Conservation (phyloP, 2,888 invertebrate species). For the Dasypolia templi region DNA sequence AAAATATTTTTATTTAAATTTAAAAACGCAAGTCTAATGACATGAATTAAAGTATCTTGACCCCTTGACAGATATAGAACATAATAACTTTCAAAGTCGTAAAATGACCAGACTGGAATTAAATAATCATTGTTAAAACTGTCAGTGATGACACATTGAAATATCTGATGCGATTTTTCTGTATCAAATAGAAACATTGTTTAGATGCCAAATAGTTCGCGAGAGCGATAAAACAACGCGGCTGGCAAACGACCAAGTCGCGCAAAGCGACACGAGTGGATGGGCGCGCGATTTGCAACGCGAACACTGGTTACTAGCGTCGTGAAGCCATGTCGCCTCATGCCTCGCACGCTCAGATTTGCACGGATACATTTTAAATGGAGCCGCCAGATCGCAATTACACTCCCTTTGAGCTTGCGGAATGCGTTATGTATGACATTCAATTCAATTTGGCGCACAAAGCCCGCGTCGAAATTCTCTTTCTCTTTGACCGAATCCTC, state of each 20-base stretch:
- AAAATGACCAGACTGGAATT: slow-evolving; percentile 55
- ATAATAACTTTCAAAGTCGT: slow-evolving; percentile 37
- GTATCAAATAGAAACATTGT: slow-evolving; percentile 88
- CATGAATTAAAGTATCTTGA: slow-evolving; percentile 27
- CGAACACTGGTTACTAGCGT: slow-evolving; percentile 70
- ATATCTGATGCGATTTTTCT: slow-evolving; percentile 84
- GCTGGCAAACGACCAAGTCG: slow-evolving; percentile 88
- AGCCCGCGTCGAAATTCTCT: slow-evolving; percentile 86
- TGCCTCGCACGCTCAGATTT: slow-evolving; percentile 80
- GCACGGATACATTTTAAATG: slow-evolving; percentile 88
- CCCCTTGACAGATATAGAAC: slow-evolving; percentile 30
- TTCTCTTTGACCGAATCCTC: slow-evolving; percentile 85
- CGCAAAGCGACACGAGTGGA: slow-evolving; percentile 85
- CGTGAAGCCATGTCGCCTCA: slow-evolving; percentile 68
- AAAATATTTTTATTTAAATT: slow-evolving; percentile 35
- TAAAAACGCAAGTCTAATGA: slow-evolving; percentile 26
- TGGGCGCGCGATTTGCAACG: slow-evolving; percentile 82
- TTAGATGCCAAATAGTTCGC: slow-evolving; percentile 88
- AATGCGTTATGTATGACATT: slow-evolving; percentile 88
- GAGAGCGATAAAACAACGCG: slow-evolving; percentile 87
- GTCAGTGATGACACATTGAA: slow-evolving; percentile 81
- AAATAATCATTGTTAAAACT: slow-evolving; percentile 68
- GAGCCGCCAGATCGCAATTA: slow-evolving; percentile 88
- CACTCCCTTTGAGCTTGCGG: slow-evolving; percentile 88
- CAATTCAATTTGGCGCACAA: slow-evolving; percentile 88